Conservation (phyloP, 2,888 invertebrate species). For the Nipponacmea schrenckii region DNA sequence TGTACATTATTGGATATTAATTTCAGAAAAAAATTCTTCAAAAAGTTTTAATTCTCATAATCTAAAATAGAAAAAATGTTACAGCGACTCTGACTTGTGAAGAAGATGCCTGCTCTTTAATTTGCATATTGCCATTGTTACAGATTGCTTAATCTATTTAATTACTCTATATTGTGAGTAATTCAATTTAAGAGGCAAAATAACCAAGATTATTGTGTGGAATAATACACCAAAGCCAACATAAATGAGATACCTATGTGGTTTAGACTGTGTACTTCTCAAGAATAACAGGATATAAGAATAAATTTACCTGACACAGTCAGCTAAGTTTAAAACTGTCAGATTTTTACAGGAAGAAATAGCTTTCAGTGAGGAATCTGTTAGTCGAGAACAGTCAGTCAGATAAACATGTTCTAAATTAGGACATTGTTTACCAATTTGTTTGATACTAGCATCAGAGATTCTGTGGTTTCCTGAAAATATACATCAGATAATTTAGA, state of each 20-base stretch:
- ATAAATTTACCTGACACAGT: slow-evolving; percentile 62
- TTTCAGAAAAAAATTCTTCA: not conserved
- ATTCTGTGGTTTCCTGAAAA: slow-evolving; percentile 61
- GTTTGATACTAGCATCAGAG: slow-evolving; percentile 60
- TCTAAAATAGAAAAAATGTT: too few species aligned
- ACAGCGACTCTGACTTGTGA: too few species aligned
- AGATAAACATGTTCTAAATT: slow-evolving; percentile 64
- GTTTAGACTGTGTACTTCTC: too few species aligned
- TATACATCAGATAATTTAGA: not conserved
- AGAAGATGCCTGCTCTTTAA: too few species aligned
- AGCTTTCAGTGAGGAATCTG: slow-evolving; percentile 62
- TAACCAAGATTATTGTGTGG: too few species aligned
- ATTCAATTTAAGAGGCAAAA: too few species aligned
- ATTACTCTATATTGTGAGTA: too few species aligned
- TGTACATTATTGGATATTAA: not conserved
- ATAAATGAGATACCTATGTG: too few species aligned
- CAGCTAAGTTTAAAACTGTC: slow-evolving; percentile 66
- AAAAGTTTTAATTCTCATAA: not conserved
- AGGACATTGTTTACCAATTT: slow-evolving; percentile 58
- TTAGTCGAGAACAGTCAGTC: slow-evolving; percentile 64
- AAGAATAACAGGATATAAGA: too few species aligned
- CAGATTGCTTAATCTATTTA: too few species aligned
- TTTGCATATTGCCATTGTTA: too few species aligned
- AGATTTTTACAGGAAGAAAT: slow-evolving; percentile 57
- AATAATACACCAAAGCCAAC: too few species aligned